Evolutionary conservation across 2,797 vertebrate species (phyloP).

Genomic region (Coranthus polyacanthus): DNA sequence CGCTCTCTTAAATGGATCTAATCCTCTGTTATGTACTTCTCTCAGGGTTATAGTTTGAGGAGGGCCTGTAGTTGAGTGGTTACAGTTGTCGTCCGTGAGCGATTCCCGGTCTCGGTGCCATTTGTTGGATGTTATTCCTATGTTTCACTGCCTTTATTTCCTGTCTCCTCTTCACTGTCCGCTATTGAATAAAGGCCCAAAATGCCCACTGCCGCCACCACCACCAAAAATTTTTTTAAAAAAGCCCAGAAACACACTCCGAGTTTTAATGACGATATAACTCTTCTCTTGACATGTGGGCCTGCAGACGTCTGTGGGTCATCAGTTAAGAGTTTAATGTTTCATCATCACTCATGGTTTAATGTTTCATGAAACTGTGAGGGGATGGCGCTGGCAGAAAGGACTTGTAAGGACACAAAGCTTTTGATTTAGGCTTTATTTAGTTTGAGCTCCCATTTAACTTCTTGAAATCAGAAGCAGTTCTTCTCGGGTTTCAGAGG

Average conservation of each 20-base stretch:
- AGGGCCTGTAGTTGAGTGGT: too few species aligned
- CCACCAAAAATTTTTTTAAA: background rate
- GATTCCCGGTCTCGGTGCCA: background rate
- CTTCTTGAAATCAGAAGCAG: background rate
- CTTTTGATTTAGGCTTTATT: constrained; percentile 27
- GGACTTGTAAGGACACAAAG: background rate
- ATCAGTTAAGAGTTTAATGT: constrained; percentile 1
- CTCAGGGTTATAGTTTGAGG: constrained; percentile 9
- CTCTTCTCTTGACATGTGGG: constrained; percentile 11
- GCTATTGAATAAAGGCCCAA: background rate
- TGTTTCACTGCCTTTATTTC: background rate
- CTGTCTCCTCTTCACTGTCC: background rate
- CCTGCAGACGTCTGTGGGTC: constrained; percentile 7
- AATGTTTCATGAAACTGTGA: constrained; percentile 11
- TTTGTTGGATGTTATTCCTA: background rate
- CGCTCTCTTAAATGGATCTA: constrained; percentile 8
- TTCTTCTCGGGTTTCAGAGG: background rate
- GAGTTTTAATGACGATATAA: constrained; percentile 7
- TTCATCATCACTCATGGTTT: background rate
- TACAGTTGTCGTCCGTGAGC: background rate
- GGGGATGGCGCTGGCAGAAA: background rate
- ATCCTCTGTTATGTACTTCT: constrained; percentile 20
- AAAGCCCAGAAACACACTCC: background rate
- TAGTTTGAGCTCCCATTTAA: constrained; percentile 23
- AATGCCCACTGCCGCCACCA: background rate